Evolutionary conservation across 1,140 invertebrate genomes (phyloP).

Genomic region (Solenopsis fugax): DNA sequence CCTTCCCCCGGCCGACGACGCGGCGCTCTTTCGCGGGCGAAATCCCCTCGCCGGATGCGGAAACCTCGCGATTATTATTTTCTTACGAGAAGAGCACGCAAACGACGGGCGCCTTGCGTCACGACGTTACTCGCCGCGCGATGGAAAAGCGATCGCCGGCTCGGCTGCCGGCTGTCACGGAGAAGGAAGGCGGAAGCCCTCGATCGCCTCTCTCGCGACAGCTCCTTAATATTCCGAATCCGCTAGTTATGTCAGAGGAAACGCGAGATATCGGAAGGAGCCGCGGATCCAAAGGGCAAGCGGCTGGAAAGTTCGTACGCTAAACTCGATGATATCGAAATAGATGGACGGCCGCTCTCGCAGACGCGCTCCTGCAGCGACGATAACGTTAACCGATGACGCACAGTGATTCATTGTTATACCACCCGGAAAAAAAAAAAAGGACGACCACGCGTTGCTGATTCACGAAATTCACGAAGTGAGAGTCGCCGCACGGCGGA

Average conservation of each 20-base stretch:
- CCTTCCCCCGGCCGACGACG: too few relatives aligned
- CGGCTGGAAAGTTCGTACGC: background rate
- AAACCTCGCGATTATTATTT: constrained; percentile 60
- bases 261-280: background rate
- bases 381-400: constrained; percentile 4
- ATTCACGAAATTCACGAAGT: constrained; percentile 69
- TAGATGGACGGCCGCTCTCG: background rate
- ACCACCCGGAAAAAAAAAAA: constrained; percentile 26
- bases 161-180: background rate
- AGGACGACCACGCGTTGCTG: constrained; percentile 22
- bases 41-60: constrained; percentile 48
- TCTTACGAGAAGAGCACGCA: constrained; percentile 37
- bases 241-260: background rate
- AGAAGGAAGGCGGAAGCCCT: background rate
- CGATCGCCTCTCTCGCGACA: background rate
- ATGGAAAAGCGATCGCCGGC: constrained; percentile 30
- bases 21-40: constrained; percentile 35
- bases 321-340: background rate
- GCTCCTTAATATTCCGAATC: constrained; percentile 16
- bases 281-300: background rate
- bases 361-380: background rate
- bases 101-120: constrained; percentile 10
- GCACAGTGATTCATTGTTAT: constrained; percentile 28
- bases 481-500: constrained; percentile 64
- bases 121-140: background rate